These are phyloP conservation scores for Pedicia rivosa DNA, from an alignment of 2,888 invertebrate species.

Conservation along the genomic window DNA sequence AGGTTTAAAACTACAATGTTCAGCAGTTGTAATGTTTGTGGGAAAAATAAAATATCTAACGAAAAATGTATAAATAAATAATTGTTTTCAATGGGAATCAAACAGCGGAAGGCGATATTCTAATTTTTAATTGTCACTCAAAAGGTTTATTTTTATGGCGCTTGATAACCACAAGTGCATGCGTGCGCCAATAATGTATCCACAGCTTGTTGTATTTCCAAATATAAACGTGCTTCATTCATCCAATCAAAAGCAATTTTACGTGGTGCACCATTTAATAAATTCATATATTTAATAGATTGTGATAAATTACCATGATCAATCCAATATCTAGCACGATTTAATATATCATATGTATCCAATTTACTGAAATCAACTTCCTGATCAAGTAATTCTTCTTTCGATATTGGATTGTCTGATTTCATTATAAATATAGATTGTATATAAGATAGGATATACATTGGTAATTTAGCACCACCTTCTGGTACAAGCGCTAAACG, in stretches of 20 bases:
- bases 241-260: conserved; percentile 77
- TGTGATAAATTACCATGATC: conserved; percentile 75
- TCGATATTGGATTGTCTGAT: conserved; percentile 49
- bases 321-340: conserved; percentile 78
- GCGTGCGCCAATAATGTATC: conserved; percentile 81
- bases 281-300: conserved; percentile 72
- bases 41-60: too few species aligned
- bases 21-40: too few species aligned
- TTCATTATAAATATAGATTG: conserved; percentile 72
- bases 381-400: conserved; percentile 54
- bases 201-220: conserved; percentile 84
- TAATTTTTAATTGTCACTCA: too few species aligned
- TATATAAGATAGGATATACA: conserved; percentile 74
- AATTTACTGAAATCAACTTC: conserved; percentile 54
- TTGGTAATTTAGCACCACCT: conserved; percentile 66
- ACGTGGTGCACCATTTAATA: conserved; percentile 76
- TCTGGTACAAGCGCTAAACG: conserved; percentile 78
- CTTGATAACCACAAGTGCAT: conserved; percentile 45
- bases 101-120: too few species aligned
- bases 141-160: too few species aligned
- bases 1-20: too few species aligned
- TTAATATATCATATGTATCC: conserved; percentile 77
- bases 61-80: too few species aligned
- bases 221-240: conserved; percentile 58
- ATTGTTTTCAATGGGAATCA: too few species aligned